These are phyloP conservation scores for Cheirogaleus medius DNA, from an alignment of 2,113 vertebrate species.

Conservation along the genomic window DNA sequence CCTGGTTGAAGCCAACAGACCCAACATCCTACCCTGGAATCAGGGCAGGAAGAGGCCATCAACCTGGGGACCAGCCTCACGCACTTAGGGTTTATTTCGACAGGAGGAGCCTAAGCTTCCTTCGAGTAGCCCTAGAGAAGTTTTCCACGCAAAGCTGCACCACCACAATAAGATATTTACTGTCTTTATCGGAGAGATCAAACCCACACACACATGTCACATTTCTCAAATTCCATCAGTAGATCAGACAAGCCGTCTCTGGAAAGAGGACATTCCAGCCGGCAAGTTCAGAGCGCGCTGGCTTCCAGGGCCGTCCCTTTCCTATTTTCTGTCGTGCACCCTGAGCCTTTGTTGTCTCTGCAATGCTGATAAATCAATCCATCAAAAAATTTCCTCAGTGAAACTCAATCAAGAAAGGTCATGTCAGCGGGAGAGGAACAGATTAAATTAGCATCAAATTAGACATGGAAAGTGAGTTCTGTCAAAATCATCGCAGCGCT, in stretches of 20 bases:
- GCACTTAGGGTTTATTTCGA: accelerated
- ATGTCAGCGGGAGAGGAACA: conserved; percentile 99
- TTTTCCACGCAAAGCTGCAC: conserved; percentile 57
- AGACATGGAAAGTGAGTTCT: conserved; percentile 99
- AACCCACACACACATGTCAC: conserved; percentile 85
- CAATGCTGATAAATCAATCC: conserved; percentile 99
- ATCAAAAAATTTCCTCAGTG: conserved; percentile 99
- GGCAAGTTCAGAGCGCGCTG: conserved; percentile 80
- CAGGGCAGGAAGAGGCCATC: neutral
- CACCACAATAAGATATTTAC: conserved; percentile 83
- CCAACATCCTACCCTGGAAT: neutral
- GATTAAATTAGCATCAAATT: conserved; percentile 99
- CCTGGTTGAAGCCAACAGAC: neutral
- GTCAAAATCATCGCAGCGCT: conserved; percentile 99
- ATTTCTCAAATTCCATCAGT: conserved; percentile 88
- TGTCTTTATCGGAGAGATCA: conserved; percentile 81
- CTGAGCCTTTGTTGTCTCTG: conserved; percentile 98
- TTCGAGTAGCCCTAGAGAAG: conserved; percentile 23
- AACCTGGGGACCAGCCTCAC: accelerated
- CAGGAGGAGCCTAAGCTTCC: neutral
- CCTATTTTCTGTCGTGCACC: conserved; percentile 88
- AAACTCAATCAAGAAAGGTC: conserved; percentile 99
- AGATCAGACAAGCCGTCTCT: conserved; percentile 84
- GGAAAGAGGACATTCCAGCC: conserved; percentile 82
- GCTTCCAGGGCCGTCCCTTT: conserved; percentile 78